These are phyloP conservation scores for Hesperia comma DNA, from an alignment of 2,888 invertebrate genomes.

Conservation along the genomic window DNA sequence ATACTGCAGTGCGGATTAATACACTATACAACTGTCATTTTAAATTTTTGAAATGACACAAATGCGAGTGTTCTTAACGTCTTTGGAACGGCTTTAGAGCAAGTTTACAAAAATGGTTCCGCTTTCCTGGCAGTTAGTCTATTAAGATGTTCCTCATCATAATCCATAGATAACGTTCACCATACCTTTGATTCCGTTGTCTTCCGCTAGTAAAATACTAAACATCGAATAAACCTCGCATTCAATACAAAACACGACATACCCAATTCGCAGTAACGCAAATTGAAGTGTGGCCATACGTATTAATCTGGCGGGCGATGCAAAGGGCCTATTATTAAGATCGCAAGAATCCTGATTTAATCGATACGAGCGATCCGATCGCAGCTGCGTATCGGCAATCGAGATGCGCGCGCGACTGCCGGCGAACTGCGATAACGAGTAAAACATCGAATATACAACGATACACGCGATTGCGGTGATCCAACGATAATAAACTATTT, in stretches of 20 bases:
- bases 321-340: conserved; percentile 55
- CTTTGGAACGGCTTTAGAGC: too few relatives aligned
- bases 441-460: neutral
- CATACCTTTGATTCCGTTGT: too few relatives aligned
- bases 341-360: conserved; percentile 54
- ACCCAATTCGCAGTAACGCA: conserved; percentile 13
- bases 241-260: conserved; percentile 5
- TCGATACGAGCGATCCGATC: conserved; percentile 53
- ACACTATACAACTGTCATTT: too few relatives aligned
- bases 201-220: neutral
- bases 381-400: conserved; percentile 49
- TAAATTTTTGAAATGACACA: too few relatives aligned
- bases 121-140: too few relatives aligned
- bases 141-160: too few relatives aligned
- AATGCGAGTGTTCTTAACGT: too few relatives aligned
- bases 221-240: neutral
- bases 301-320: conserved; percentile 51
- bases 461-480: too few relatives aligned
- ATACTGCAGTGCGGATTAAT: too few relatives aligned
- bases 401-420: conserved; percentile 42
- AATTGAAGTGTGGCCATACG: conserved; percentile 37
- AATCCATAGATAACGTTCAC: too few relatives aligned
- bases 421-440: neutral
- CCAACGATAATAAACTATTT: neutral
- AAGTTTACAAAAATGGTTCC: too few relatives aligned